Conservation (phyloP, 2,888 invertebrate genomes). For the Theodoxus fluviatilis region DNA sequence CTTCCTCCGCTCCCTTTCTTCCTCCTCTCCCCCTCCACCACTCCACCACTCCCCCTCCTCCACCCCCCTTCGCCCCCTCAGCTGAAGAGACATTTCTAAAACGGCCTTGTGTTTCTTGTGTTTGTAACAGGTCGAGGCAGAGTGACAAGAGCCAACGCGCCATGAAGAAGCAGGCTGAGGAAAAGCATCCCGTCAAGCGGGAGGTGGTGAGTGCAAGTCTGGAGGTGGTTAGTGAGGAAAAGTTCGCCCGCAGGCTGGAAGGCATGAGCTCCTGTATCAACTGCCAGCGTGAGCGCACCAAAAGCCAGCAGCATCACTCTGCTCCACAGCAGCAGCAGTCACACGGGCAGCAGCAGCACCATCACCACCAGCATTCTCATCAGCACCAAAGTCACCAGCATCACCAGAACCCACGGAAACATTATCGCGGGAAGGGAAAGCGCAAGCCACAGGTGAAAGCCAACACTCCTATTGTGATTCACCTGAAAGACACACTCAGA, state of each 20-base stretch:
- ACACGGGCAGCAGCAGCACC: constrained; percentile 9
- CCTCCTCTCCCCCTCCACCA: no score
- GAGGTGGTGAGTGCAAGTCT: constrained; percentile 49
- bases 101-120: no score
- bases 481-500: constrained; percentile 52
- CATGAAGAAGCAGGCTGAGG: constrained; percentile 24
- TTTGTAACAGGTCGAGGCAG: no score
- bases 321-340: neutral
- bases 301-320: constrained; percentile 23
- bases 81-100: no score
- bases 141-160: no score
- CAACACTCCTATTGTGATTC: constrained; percentile 57
- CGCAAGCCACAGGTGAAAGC: constrained; percentile 41
- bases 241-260: constrained; percentile 44
- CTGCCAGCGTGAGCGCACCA: constrained; percentile 53
- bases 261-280: constrained; percentile 52
- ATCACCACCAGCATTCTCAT: constrained; percentile 32
- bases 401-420: constrained; percentile 12
- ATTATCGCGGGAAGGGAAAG: constrained; percentile 27
- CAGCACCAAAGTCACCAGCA: neutral
- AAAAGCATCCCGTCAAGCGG: constrained; percentile 37
- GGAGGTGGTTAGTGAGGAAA: constrained; percentile 54
- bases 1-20: no score
- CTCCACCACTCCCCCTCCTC: no score
- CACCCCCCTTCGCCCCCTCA: no score